These are phyloP conservation scores for Leontopithecus rosalia DNA, from an alignment of 2,797 vertebrate species.

Conservation along the genomic window DNA sequence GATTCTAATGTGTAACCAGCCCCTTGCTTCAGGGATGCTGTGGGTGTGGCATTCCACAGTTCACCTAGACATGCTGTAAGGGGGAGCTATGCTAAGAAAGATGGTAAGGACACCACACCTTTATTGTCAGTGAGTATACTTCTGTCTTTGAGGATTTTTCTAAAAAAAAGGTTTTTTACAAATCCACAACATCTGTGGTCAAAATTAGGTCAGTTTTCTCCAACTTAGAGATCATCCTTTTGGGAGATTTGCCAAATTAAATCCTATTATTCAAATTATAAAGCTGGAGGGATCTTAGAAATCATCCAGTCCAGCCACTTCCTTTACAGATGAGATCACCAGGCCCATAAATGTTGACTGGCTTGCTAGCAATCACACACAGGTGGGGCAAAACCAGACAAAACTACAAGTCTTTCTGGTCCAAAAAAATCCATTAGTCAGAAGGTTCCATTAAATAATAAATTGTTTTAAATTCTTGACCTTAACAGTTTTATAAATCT, in stretches of 20 bases:
- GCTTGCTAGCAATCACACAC: background rate
- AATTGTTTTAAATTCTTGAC: background rate
- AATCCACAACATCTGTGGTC: background rate
- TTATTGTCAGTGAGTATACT: background rate
- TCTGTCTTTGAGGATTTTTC: background rate
- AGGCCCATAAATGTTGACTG: background rate
- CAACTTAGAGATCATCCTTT: background rate
- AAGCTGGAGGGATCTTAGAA: conserved; percentile 39
- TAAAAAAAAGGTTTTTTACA: background rate
- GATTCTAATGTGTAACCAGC: background rate
- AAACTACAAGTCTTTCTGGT: background rate
- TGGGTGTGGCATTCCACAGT: background rate
- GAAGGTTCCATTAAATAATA: background rate
- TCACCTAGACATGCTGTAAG: background rate
- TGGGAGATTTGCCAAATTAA: conserved; percentile 29
- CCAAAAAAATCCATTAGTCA: background rate
- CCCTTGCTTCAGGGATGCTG: background rate
- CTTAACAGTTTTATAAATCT: conserved; percentile 31
- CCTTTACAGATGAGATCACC: background rate
- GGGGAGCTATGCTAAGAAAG: background rate
- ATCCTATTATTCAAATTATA: conserved; percentile 37
- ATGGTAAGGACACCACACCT: background rate
- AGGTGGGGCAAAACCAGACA: background rate
- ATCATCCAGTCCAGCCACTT: background rate
- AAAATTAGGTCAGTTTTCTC: conserved; percentile 22